Base-by-base conservation (phyloP, 2,113 vertebrate genomes). In the Micromys minutus region DNA sequence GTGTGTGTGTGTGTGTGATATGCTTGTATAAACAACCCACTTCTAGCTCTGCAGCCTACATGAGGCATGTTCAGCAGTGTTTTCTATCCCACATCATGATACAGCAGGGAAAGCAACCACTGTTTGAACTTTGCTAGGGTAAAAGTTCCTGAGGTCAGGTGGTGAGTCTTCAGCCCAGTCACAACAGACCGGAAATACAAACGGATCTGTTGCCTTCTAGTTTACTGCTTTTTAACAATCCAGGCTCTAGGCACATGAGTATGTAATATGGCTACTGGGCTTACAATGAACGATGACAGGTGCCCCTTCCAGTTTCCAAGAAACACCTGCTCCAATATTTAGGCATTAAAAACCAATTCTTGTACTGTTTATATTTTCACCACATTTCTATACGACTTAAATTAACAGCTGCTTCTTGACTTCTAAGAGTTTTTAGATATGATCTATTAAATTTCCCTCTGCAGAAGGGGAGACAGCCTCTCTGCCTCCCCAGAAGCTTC, bases 31-130 rank as follows among this genome's bases (percentile, higher is more conserved):
- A 31, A 39, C 36, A 7, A 16, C 34, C 7, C 59, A n/a, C n/a
- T 75, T 87, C 57, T 36, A 24, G 79, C 59, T 59, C 39, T 69
- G 65, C 63, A 63, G 75, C 61, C 1, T 1, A 3, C 1, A 0
- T 11, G 36, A 80, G 67, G 16, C n/a, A 1, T 1, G 29, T 11
- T 4, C 31, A 1, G 45, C 1, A 10, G 0, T 15, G 2, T 3
- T 31, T 4, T 0, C 0, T 1, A 19, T 34, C 39, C 3, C 31
- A 11, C 11, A 59, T 12, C 4, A 15, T 3, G 34, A 36, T 0
- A 6, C 4, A 9, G 2, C 2, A 3, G 0, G 15, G 75, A 67
- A 42, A 2, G 17, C 3, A 29, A n/a, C 26, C 77, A 39, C 5
- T 15, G 42, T 83, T 26, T 31, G 19, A 24, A 24, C 22, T 85